These are phyloP conservation scores for Crypturellus tataupa DNA, from an alignment of 2,797 vertebrate genomes.

Conservation along the genomic window DNA sequence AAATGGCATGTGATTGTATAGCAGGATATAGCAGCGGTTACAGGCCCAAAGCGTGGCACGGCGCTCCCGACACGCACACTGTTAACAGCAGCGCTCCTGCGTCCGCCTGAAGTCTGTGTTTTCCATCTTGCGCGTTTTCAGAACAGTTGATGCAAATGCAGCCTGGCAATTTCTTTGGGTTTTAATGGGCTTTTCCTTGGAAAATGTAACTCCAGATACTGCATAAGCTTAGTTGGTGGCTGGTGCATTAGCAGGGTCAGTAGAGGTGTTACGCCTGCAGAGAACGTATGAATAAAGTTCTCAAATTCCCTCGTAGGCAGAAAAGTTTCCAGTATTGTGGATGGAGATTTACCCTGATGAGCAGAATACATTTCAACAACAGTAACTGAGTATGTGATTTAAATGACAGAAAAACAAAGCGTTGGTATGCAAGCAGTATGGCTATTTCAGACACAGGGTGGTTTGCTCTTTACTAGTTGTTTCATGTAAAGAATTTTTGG, in stretches of 20 bases:
- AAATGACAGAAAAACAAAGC: background rate
- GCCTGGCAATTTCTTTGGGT: constrained; percentile 14
- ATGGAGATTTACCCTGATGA: background rate
- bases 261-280: background rate
- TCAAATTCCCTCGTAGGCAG: background rate
- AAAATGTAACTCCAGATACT: constrained; percentile 6
- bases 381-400: background rate
- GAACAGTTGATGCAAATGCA: constrained; percentile 3
- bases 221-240: background rate
- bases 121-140: background rate
- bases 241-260: constrained; percentile 1
- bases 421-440: background rate
- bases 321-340: background rate
- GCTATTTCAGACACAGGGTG: fast-evolving
- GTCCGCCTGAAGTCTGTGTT: background rate
- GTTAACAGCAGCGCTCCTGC: background rate
- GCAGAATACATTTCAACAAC: background rate
- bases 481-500: background rate
- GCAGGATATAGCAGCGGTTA: constrained; percentile 19
- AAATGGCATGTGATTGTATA: constrained; percentile 20
- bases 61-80: fast-evolving
- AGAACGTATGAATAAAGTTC: background rate
- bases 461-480: background rate
- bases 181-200: constrained; percentile 25
- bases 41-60: background rate